Percentiles rank a stretch among this genome's conserved stretches.
These are phyloP conservation scores for Vicugna pacos DNA, from an alignment of 2,113 vertebrate species.

Conservation along the genomic window DNA sequence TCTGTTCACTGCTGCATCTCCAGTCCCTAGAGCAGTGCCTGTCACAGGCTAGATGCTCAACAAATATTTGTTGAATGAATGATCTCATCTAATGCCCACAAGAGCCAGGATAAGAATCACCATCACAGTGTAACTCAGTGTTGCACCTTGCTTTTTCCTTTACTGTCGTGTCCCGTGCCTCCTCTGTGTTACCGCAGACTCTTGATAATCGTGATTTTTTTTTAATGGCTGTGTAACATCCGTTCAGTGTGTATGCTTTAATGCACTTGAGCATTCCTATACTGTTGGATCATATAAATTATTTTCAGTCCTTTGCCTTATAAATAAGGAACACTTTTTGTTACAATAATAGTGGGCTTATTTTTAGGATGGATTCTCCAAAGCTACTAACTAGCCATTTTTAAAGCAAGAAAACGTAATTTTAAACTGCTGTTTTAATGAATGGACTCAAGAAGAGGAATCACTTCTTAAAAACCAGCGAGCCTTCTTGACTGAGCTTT, in stretches of 20 bases:
- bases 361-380: conserved; percentile 14
- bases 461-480: neutral
- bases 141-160: neutral
- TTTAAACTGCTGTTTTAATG: neutral
- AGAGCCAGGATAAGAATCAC: neutral
- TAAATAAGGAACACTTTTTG: neutral
- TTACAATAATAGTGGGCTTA: neutral
- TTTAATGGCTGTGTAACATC: neutral
- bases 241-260: neutral
- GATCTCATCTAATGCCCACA: neutral
- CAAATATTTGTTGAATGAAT: neutral
- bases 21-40: neutral
- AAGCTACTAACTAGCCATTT: neutral
- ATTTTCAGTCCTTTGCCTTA: neutral
- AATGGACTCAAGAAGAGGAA: neutral
- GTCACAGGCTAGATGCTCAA: neutral
- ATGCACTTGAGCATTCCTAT: neutral
- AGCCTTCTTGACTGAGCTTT: neutral
- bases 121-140: neutral
- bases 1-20: neutral
- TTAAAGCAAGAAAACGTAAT: neutral
- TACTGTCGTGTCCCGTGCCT: neutral
- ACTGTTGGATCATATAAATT: neutral
- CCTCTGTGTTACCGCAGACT: neutral
- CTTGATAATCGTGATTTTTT: neutral